Conservation (phyloP, 2,797 vertebrate species). For the Rallus crepitans region DNA sequence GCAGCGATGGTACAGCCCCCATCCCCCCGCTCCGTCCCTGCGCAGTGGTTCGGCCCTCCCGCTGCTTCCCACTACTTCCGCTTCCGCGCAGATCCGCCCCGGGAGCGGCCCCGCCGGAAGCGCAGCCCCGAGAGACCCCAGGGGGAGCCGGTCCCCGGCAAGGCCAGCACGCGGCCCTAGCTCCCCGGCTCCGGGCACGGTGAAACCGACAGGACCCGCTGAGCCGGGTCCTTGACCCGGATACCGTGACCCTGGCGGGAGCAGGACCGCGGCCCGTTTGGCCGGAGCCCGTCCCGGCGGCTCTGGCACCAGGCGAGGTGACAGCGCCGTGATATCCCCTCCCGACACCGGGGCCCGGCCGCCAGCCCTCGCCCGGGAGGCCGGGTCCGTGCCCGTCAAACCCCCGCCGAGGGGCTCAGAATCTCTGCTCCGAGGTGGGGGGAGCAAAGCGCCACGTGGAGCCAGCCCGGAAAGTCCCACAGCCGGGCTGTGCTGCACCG, state of each 20-base stretch:
- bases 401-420: neutral
- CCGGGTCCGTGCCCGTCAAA: accelerated
- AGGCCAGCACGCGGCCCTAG: neutral
- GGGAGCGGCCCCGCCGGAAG: neutral
- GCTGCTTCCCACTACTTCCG: neutral
- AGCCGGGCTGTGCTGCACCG: accelerated
- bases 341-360: too few relatives aligned
- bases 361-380: neutral
- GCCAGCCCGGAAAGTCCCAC: too few relatives aligned
- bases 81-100: neutral
- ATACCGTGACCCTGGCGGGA: neutral
- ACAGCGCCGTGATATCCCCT: neutral
- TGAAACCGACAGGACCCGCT: neutral
- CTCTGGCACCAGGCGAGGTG: neutral
- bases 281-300: neutral
- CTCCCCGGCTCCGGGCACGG: neutral
- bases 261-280: neutral
- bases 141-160: neutral
- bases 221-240: neutral
- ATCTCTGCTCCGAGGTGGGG: too few relatives aligned
- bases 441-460: accelerated
- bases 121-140: neutral
- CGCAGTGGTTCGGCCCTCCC: neutral
- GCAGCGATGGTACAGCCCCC: neutral
- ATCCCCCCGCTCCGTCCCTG: accelerated